A percentile compares a stretch with the other conserved stretches of the same genome.
These are phyloP conservation scores for Telenomus remus DNA, from an alignment of 1,140 invertebrate genomes.

Conservation along the genomic window DNA sequence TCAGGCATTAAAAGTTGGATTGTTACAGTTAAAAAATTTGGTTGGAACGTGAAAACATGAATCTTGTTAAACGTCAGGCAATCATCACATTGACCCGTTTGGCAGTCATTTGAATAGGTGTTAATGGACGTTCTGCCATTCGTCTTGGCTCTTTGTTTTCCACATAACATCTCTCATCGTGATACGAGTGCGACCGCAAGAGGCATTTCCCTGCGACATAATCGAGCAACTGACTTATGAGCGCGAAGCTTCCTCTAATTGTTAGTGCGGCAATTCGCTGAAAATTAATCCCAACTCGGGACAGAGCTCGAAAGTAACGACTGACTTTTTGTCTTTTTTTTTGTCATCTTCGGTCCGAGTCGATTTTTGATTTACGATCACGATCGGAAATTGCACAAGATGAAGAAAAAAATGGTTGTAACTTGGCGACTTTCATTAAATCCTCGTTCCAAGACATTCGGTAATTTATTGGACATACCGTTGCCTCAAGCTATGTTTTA, in stretches of 20 bases:
- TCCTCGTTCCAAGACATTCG: slow-evolving; percentile 18
- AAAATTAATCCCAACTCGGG: slow-evolving; percentile 55
- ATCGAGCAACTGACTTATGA: slow-evolving; percentile 62
- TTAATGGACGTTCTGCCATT: slow-evolving; percentile 35
- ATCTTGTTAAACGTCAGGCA: too few relatives aligned
- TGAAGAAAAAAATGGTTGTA: slow-evolving; percentile 40
- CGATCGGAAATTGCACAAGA: slow-evolving; percentile 42
- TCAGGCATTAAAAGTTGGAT: too few relatives aligned
- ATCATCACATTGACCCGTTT: slow-evolving; percentile 49
- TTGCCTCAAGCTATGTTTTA: slow-evolving; percentile 35
- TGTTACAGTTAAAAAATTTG: too few relatives aligned
- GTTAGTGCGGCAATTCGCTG: slow-evolving; percentile 61
- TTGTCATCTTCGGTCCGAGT: slow-evolving; percentile 4
- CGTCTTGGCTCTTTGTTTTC: slow-evolving; percentile 16
- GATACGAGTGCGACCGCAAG: slow-evolving; percentile 64
- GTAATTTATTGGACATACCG: slow-evolving; percentile 51
- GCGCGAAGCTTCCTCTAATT: slow-evolving; percentile 65
- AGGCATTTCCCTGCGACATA: slow-evolving; percentile 63
- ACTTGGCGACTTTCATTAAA: slow-evolving; percentile 55
- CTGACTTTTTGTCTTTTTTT: too few relatives aligned
- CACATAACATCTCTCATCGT: slow-evolving; percentile 60
- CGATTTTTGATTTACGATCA: slow-evolving; percentile 50
- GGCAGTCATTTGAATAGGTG: slow-evolving; percentile 36
- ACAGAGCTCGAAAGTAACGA: slow-evolving; percentile 26
- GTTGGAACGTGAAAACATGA: too few relatives aligned